Base-by-base conservation (phyloP, 1,140 invertebrate genomes). In the Oscheius sp. region DNA sequence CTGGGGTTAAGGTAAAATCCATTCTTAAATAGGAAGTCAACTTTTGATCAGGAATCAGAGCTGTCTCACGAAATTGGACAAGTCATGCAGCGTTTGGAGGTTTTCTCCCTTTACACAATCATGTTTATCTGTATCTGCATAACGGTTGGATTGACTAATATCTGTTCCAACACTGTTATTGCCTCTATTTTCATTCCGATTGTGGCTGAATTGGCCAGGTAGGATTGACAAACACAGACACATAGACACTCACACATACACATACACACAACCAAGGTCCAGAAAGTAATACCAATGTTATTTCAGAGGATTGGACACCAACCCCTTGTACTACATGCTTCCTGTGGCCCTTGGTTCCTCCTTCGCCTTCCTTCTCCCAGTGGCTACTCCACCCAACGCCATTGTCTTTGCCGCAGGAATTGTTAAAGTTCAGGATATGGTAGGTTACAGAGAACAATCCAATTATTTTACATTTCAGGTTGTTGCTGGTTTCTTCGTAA, bases 301-400 rank as follows among this genome's bases (percentile, higher is more conserved):
- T 58, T 68, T 42, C 58, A 71, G 69, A 38, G 76, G 74, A 18
- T 49, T 77, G 0, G 62, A 84, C 2, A 78, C 88, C 0, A 91
- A 95, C 87, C 93, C 93, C 0, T 81, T 94, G 68, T 93, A 91
- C 84, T 87, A 94, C 79, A 93, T 94, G 89, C 85, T 95, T 68
- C 93, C 93, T 0, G 90, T 91, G 0, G 89, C 92, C 0, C 83
- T 91, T 49, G 89, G 88, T 7, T 91, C 91, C 82, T 93, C 91
- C 3, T 93, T 87, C 78, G 88, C 88, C 23, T 90, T 89, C 81
- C 89, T 91, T 85, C 83, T 91, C 79, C 93, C 93, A 2, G 92
- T 94, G 0, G 89, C 90, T 23, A 91, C 91, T 3, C 93, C 93
- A 2, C 93, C 94, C 20, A 97, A 96, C 86, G 93, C 94, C 0